Conservation (phyloP, 1,140 invertebrate genomes). For the Ips typographus region DNA sequence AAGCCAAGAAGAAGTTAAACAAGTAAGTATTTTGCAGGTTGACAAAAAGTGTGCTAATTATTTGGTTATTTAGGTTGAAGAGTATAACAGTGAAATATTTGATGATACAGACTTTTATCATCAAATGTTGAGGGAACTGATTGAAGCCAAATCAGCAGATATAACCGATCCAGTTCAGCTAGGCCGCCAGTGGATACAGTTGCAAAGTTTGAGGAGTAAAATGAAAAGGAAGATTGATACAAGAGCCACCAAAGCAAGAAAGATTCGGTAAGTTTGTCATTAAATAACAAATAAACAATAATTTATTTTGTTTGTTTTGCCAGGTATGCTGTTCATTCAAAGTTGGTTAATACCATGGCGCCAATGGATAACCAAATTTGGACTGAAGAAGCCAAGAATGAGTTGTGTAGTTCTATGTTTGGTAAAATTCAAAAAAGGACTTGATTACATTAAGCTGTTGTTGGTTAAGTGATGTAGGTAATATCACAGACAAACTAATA, state of each 20-base stretch:
- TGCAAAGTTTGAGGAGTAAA: slow-evolving; percentile 87
- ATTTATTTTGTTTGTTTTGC: not conserved
- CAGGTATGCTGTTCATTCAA: slow-evolving; percentile 81
- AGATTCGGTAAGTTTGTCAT: slow-evolving; percentile 60
- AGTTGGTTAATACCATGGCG: slow-evolving; percentile 94
- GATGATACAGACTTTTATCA: slow-evolving; percentile 98
- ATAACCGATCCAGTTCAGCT: slow-evolving; percentile 79
- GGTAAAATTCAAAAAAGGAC: slow-evolving; percentile 51
- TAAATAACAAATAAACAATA: not conserved
- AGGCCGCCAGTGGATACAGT: slow-evolving; percentile 82
- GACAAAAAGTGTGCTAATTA: not conserved
- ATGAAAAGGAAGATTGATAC: slow-evolving; percentile 90
- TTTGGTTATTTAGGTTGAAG: slow-evolving; percentile 52
- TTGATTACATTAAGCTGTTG: not conserved
- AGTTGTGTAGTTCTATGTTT: slow-evolving; percentile 83
- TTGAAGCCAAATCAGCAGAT: slow-evolving; percentile 85
- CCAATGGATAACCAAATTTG: slow-evolving; percentile 69
- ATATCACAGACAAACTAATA: no score
- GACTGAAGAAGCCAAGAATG: slow-evolving; percentile 76
- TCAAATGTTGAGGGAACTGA: slow-evolving; percentile 85
- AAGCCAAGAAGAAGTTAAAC: slow-evolving; percentile 7
- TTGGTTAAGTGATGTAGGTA: not conserved
- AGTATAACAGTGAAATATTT: slow-evolving; percentile 84
- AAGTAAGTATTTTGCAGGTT: not conserved
- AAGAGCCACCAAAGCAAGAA: slow-evolving; percentile 88